These are phyloP conservation scores for Drosophila ogumai DNA, from an alignment of 1,140 invertebrate genomes.

Conservation along the genomic window DNA sequence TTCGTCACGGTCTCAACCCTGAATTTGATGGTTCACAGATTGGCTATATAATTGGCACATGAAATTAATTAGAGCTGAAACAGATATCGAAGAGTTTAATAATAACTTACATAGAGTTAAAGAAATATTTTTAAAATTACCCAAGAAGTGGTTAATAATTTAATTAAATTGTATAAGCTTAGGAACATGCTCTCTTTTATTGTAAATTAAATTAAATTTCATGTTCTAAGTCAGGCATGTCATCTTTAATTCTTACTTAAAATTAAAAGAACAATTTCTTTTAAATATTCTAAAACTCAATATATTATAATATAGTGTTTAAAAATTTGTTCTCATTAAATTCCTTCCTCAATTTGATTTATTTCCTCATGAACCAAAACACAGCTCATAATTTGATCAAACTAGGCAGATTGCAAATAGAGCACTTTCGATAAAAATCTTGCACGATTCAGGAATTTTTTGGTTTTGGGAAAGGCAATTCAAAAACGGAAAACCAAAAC, in stretches of 20 bases:
- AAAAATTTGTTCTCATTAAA: background rate
- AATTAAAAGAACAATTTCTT: background rate
- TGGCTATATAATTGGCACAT: slow-evolving; percentile 10
- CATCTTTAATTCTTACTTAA: too few relatives aligned
- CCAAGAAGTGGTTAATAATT: background rate
- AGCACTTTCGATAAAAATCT: slow-evolving; percentile 17
- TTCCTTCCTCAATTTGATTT: background rate
- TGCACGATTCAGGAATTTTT: slow-evolving; percentile 34
- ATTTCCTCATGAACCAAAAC: background rate
- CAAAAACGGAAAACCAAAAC: slow-evolving; percentile 36
- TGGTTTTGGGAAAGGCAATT: slow-evolving; percentile 33
- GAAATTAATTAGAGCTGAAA: slow-evolving; percentile 1
- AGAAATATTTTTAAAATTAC: background rate
- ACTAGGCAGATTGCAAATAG: slow-evolving; percentile 21
- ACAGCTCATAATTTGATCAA: slow-evolving; percentile 4
- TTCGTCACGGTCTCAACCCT: slow-evolving; percentile 38
- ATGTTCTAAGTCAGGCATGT: too few relatives aligned
- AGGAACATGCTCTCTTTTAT: background rate
- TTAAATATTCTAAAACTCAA: background rate
- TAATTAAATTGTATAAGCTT: background rate
- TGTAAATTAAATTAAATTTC: too few relatives aligned
- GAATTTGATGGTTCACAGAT: slow-evolving; percentile 47
- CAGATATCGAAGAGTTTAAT: background rate
- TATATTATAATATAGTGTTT: too few relatives aligned
- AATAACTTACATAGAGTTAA: background rate